phyloP scores from a whole-genome alignment of 2,888 invertebrate species.

The Eurois occulta region DNA sequence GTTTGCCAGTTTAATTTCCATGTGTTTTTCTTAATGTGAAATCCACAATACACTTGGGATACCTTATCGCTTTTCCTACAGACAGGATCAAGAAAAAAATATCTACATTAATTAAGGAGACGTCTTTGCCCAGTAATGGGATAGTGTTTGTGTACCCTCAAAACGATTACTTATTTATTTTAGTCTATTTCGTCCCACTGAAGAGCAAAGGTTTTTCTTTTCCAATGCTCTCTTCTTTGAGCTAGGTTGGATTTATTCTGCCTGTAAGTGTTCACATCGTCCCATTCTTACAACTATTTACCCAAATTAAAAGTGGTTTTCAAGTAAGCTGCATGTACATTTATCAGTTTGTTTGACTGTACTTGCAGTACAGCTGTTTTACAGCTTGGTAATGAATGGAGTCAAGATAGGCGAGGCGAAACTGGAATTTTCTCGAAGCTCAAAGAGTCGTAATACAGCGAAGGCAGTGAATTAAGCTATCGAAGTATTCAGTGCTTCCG shows the following conservation, averaged over 20 bases:
- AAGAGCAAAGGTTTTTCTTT: not conserved
- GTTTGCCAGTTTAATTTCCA: not conserved
- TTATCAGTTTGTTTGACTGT: not conserved
- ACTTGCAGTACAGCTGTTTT: constrained; percentile 52
- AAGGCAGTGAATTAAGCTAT: constrained; percentile 54
- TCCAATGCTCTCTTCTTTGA: not conserved
- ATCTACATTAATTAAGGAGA: not conserved
- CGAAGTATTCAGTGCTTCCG: constrained; percentile 38
- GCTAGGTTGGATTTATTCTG: not conserved
- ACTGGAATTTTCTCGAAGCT: constrained; percentile 47
- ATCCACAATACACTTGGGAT: not conserved
- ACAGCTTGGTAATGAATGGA: constrained; percentile 54
- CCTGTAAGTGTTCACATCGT: not conserved
- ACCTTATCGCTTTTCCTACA: not conserved
- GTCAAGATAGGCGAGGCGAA: constrained; percentile 47
- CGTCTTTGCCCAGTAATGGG: not conserved
- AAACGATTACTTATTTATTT: not conserved
- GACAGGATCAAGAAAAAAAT: not conserved
- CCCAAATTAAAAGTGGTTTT: not conserved
- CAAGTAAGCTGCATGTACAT: not conserved
- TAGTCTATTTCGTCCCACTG: not conserved
- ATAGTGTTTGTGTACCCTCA: not conserved
- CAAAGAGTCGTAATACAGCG: constrained; percentile 51
- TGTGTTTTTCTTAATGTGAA: not conserved
- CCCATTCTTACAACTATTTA: not conserved